Evolutionary conservation across 1,140 invertebrate genomes (phyloP).

Genomic region (Meloidogyne chitwoodi): DNA sequence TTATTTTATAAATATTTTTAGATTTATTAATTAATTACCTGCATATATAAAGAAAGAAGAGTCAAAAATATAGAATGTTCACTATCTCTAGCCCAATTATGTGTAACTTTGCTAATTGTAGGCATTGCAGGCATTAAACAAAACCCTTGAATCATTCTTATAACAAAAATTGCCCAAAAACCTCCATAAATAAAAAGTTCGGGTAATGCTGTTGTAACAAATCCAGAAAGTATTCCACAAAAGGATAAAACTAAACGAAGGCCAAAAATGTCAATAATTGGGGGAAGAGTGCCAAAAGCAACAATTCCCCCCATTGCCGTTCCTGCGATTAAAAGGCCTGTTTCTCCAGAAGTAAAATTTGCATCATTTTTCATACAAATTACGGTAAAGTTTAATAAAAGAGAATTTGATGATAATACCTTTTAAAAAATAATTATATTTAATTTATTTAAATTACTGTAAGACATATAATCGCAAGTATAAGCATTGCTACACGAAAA

Average conservation of each 20-base stretch:
- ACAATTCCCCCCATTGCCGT: constrained; percentile 17
- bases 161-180: constrained; percentile 8
- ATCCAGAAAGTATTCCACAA: constrained; percentile 6
- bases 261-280: background rate
- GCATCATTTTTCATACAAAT: constrained; percentile 10
- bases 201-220: constrained; percentile 1
- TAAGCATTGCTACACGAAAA: background rate
- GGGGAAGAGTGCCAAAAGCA: background rate
- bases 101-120: constrained; percentile 3
- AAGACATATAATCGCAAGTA: background rate
- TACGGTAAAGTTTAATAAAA: constrained; percentile 14
- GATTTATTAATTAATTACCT: background rate
- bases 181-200: constrained; percentile 5
- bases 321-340: constrained; percentile 6
- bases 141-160: constrained; percentile 10
- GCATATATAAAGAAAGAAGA: constrained; percentile 11
- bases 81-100: background rate
- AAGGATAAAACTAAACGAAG: constrained; percentile 1
- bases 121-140: constrained; percentile 21
- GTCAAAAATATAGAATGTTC: constrained; percentile 15
- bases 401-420: constrained; percentile 7
- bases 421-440: background rate
- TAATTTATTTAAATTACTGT: background rate
- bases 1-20: no score
- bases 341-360: background rate